phyloP scores from a whole-genome alignment of 2,888 invertebrate genomes.

The Alcis repandata region DNA sequence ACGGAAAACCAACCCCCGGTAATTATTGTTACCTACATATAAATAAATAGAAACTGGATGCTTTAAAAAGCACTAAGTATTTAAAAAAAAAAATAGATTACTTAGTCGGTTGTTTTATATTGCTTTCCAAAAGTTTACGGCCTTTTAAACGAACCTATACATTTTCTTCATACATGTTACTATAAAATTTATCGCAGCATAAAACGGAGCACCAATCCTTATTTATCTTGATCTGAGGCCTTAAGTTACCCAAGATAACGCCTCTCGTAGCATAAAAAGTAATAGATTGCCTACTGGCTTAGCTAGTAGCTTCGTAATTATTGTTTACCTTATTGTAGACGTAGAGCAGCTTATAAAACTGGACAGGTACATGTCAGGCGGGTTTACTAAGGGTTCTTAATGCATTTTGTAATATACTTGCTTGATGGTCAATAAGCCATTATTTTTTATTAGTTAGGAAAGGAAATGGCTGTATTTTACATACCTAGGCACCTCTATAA shows the following conservation, averaged over 20 bases:
- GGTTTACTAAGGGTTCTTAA: conserved; percentile 7
- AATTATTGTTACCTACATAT: too few species aligned
- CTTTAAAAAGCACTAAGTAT: too few species aligned
- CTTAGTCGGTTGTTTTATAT: neutral
- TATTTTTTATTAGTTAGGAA: too few species aligned
- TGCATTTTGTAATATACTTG: neutral
- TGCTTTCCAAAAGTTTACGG: neutral
- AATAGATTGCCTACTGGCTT: conserved; percentile 14
- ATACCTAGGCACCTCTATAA: too few species aligned
- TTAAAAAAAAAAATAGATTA: too few species aligned
- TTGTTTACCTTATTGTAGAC: conserved; percentile 11
- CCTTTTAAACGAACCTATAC: conserved; percentile 4
- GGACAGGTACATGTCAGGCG: neutral
- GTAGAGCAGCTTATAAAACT: conserved; percentile 1
- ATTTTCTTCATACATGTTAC: conserved; percentile 11
- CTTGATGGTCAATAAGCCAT: neutral
- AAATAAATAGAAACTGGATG: too few species aligned
- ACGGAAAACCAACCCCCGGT: too few species aligned
- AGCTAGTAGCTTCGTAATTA: conserved; percentile 7
- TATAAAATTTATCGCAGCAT: conserved; percentile 15
- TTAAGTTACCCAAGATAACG: conserved; percentile 4
- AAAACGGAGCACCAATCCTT: conserved; percentile 1
- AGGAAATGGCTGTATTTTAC: too few species aligned
- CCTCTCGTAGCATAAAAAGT: conserved; percentile 12
- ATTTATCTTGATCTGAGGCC: conserved; percentile 12